Evolutionary conservation across 2,888 invertebrate species (phyloP), one percentile per base, ranked within the genome.

Genomic region (Mylabris sibirica): DNA sequence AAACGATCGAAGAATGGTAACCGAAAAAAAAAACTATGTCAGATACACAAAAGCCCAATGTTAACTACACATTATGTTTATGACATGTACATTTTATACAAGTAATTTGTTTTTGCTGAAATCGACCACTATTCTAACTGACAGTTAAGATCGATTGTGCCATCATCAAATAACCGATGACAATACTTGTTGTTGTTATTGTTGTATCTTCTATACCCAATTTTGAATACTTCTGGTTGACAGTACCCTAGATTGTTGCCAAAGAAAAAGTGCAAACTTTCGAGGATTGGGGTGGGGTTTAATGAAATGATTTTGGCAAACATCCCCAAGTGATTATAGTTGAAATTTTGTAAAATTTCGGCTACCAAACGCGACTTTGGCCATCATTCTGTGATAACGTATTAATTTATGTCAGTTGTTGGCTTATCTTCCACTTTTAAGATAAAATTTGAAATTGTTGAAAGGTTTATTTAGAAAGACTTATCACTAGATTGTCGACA

Each of bases 61-160:
- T 73, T 77, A 78, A 78, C 78, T 75, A 76, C 74, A 75, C 69
- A 78, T 79, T 78, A 78, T 80, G 80, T 74, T 75, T 66, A 65
- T 79, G 79, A 79, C 79, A 75, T 76, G 76, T 78, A 79, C 78
- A 77, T 80, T 79, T 78, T 76, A 75, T 75, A 76, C 77, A 75
- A 76, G 79, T 81, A 81, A 82, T 81, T 81, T 80, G 81, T 81
- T 80, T 80, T 74, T 71, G 69, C 68, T 64, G 72, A 68, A 69
- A 72, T 53, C 53, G 53, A 17, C 64, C 72, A 69, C 69, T 49
- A 70, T 67, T 71, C 64, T 44, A 72, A 69, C 69, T 81, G 79
- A 79, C 79, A 79, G 79, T 71, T 72, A 77, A 80, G 81, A 81
- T 81, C 81, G 81, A 81, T 81, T 69, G 77, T 72, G 71, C 77